Evolutionary conservation across 2,113 vertebrate species (phyloP), one percentile per base, ranked within the genome.

Genomic region (Tylochromis polylepis): DNA sequence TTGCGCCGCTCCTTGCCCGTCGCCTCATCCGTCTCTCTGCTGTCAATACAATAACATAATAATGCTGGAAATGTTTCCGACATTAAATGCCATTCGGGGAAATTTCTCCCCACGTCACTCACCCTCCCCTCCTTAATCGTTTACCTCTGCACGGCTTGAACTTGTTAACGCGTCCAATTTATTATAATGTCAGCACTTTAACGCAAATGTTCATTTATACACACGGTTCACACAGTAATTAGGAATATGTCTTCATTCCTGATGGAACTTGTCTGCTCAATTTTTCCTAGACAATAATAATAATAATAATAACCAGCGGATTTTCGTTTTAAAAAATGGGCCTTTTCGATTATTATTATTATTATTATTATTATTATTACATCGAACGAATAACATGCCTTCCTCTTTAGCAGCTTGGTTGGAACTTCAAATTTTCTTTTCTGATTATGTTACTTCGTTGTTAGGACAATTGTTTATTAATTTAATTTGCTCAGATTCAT

Each of bases 61-160:
- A 77, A 31, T 51, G 18, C 70, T 83, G 86, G 85, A 94, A 95
- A 94, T 92, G 95, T 96, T 96, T 95, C 93, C 93, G 93, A 92
- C 93, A 89, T 95, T 94, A 94, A 94, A 91, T 93, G 91, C 92
- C 94, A 95, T 95, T 95, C 93, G 90, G 92, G 93, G 92, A 93
- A 93, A 94, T 95, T 86, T 95, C 84, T 88, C 79, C 81, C 85
- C 87, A 91, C 89, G 80, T 93, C 87, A 83, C 82, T 89, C 87
- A 87, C 83, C 87, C 80, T 59, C 85, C 87, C 81, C 55, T 81
- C 75, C 43, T 60, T 49, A 82, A 86, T 84, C 81, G 60, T 27
- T 75, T 84, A 87, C 81, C 92, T 90, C 83, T 34, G 65, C 84
- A 24, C 84, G 53, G 22, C 46, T 56, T 81, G 62, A 92, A 89